Evolutionary conservation across 2,888 invertebrate genomes (phyloP).

Genomic region (Rhagophthalmus giganteus): DNA sequence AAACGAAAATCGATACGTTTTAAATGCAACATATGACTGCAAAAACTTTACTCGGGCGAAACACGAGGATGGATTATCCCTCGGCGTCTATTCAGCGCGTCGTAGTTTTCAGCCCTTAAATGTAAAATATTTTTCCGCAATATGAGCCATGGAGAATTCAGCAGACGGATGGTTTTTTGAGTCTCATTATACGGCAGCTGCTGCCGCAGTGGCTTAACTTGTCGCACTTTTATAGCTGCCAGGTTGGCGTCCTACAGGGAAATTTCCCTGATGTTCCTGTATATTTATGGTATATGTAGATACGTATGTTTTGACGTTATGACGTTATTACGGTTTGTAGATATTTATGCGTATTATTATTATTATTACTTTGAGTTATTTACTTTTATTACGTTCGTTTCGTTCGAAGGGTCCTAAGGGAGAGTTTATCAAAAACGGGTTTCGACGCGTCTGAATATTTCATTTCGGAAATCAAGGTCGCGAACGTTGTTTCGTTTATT

Average conservation of each 20-base stretch:
- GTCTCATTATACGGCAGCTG: conserved; percentile 40
- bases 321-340: conserved; percentile 21
- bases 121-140: conserved; percentile 25
- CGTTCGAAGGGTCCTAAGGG: too few species aligned
- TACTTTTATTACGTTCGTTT: conserved; percentile 19
- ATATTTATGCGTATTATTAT: conserved; percentile 23
- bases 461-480: too few species aligned
- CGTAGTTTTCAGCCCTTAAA: too few species aligned
- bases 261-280: conserved; percentile 25
- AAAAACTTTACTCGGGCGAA: too few species aligned
- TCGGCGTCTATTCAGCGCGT: too few species aligned
- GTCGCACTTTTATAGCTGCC: conserved; percentile 38
- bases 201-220: conserved; percentile 39
- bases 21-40: too few species aligned
- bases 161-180: conserved; percentile 37
- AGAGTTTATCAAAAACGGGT: too few species aligned
- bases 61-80: too few species aligned
- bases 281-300: conserved; percentile 25
- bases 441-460: too few species aligned
- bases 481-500: too few species aligned
- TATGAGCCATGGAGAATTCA: conserved; percentile 25
- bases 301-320: conserved; percentile 25
- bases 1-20: too few species aligned
- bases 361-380: too few species aligned
- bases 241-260: conserved; percentile 31